A percentile compares a stretch with the other conserved stretches of the same genome.
These are phyloP conservation scores for Luperina testacea DNA, from an alignment of 2,888 invertebrate genomes.

Conservation along the genomic window DNA sequence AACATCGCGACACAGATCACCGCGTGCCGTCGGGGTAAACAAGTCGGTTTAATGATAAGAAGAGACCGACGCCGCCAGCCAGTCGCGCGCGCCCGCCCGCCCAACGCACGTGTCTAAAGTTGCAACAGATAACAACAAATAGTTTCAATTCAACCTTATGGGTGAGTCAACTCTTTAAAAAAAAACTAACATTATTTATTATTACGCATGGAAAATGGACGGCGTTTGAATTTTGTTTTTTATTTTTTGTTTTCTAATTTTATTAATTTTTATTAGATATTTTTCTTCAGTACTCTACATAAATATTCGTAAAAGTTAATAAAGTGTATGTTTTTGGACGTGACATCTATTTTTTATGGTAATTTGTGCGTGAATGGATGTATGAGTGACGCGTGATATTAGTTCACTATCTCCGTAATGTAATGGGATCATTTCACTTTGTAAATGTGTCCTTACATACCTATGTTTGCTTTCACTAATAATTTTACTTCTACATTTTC, in stretches of 20 bases:
- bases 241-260: not conserved
- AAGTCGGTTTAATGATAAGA: constrained; percentile 84
- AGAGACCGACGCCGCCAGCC: constrained; percentile 76
- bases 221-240: not conserved
- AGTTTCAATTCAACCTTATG: constrained; percentile 66
- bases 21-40: constrained; percentile 81
- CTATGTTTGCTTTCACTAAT: constrained; percentile 28
- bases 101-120: constrained; percentile 78
- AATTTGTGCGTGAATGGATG: constrained; percentile 66
- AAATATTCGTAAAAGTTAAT: not conserved
- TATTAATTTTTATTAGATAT: not conserved
- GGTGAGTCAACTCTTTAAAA: constrained; percentile 56
- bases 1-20: constrained; percentile 83
- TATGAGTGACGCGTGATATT: constrained; percentile 66
- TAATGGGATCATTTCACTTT: constrained; percentile 68
- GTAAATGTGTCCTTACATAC: constrained; percentile 29
- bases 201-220: not conserved
- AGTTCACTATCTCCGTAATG: constrained; percentile 78
- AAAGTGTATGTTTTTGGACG: constrained; percentile 5
- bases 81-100: constrained; percentile 87
- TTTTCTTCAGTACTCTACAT: not conserved
- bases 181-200: not conserved
- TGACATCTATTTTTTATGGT: constrained; percentile 34
- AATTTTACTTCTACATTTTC: not conserved
- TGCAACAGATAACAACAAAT: constrained; percentile 61